These are phyloP conservation scores for Amphiduros pacificus DNA, from an alignment of 2,888 invertebrate genomes.

Conservation along the genomic window DNA sequence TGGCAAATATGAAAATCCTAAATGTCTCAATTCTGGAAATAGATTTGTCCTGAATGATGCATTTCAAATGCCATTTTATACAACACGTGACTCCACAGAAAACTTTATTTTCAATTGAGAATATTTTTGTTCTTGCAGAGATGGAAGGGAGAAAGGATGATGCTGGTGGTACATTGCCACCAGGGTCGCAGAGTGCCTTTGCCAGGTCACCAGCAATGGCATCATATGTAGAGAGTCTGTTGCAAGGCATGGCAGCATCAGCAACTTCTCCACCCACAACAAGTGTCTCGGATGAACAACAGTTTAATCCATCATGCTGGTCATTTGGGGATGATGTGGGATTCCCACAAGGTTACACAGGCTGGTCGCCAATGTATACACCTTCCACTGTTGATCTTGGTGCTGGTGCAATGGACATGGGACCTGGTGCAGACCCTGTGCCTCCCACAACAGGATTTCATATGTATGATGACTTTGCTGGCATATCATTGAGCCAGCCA, in stretches of 20 bases:
- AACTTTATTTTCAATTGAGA: neutral
- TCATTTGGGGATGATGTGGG: neutral
- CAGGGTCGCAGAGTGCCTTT: neutral
- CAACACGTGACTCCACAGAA: no score
- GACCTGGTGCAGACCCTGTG: neutral
- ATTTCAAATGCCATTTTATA: no score
- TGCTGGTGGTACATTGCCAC: neutral
- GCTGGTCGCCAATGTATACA: no score
- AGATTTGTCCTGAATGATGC: no score
- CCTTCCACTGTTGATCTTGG: no score
- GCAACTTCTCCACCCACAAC: neutral
- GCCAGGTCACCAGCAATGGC: neutral
- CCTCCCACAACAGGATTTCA: neutral
- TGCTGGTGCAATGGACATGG: neutral
- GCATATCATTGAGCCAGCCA: neutral
- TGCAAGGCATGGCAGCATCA: neutral
- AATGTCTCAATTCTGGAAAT: no score
- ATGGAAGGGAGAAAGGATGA: slow-evolving; percentile 16
- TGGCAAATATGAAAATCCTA: no score
- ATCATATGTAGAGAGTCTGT: slow-evolving; percentile 6
- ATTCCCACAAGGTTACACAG: slow-evolving; percentile 3
- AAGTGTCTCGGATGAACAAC: no score
- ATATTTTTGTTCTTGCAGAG: neutral
- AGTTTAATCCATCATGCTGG: no score
- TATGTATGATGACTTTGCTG: neutral